phyloP scores from a whole-genome alignment of 2,113 vertebrate species.

The Thalassoma bifasciatum region DNA sequence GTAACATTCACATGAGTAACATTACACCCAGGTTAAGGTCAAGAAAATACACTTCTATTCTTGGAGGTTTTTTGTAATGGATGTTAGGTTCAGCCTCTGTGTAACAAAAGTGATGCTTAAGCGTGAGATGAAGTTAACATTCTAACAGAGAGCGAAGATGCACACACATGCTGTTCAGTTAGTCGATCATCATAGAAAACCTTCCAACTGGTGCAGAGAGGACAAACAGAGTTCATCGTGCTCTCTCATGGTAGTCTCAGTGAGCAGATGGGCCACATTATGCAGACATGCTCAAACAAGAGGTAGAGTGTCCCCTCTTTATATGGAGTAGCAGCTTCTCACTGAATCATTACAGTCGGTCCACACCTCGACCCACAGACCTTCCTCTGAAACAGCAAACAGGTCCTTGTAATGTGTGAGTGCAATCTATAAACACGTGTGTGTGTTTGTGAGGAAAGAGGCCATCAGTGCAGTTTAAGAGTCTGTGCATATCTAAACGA shows the following conservation, averaged over 20 bases:
- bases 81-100: slow-evolving; percentile 26
- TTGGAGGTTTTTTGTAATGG: slow-evolving; percentile 26
- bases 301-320: slow-evolving; percentile 60
- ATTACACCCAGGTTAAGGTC: slow-evolving; percentile 39
- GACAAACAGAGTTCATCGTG: slow-evolving; percentile 12
- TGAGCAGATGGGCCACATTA: slow-evolving; percentile 36
- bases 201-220: slow-evolving; percentile 31
- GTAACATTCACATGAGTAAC: slow-evolving; percentile 71
- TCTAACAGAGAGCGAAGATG: slow-evolving; percentile 30
- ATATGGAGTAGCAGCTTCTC: slow-evolving; percentile 58
- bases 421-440: slow-evolving; percentile 49
- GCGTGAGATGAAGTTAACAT: slow-evolving; percentile 29
- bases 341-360: slow-evolving; percentile 14
- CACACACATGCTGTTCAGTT: slow-evolving; percentile 19
- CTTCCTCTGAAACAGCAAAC: slow-evolving; percentile 15
- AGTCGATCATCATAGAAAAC: background rate
- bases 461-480: slow-evolving; percentile 59
- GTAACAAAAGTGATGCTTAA: slow-evolving; percentile 19
- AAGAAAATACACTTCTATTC: slow-evolving; percentile 42
- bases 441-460: slow-evolving; percentile 20
- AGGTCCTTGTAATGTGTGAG: slow-evolving; percentile 1
- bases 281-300: slow-evolving; percentile 36
- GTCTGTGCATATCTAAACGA: slow-evolving; percentile 57
- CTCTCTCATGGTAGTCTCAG: slow-evolving; percentile 32
- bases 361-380: slow-evolving; percentile 21